Percentiles rank a stretch among this genome's conserved stretches.
These are phyloP conservation scores for Chymomyza amoena DNA, from an alignment of 2,888 invertebrate species.

Conservation along the genomic window DNA sequence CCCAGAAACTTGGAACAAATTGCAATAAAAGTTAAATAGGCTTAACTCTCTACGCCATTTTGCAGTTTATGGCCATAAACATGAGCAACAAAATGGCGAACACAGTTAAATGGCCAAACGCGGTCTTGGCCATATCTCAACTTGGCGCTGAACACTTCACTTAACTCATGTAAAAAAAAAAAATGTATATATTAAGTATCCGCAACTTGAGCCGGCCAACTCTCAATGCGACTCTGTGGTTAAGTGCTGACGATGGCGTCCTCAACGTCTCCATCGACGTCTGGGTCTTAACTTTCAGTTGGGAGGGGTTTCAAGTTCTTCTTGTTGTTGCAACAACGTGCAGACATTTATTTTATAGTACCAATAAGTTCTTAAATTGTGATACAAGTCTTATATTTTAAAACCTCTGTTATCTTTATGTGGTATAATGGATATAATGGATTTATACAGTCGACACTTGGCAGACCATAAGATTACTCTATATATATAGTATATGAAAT, in stretches of 20 bases:
- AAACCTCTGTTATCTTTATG: too few species aligned
- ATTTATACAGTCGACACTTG: too few species aligned
- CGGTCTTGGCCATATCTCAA: conserved; percentile 5
- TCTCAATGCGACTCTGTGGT: conserved; percentile 14
- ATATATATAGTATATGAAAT: too few species aligned
- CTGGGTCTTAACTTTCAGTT: neutral
- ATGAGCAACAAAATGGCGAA: neutral
- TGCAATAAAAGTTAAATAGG: conserved; percentile 3
- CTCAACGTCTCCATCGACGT: too few species aligned
- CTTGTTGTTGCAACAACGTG: conserved; percentile 1
- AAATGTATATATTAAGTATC: too few species aligned
- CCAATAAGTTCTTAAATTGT: too few species aligned
- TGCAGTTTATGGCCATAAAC: conserved; percentile 43
- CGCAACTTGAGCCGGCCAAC: neutral
- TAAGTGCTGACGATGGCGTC: conserved; percentile 32
- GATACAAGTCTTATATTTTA: too few species aligned
- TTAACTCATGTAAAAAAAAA: neutral
- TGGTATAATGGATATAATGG: too few species aligned
- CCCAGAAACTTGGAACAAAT: conserved; percentile 38
- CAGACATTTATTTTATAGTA: too few species aligned
- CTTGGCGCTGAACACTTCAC: neutral
- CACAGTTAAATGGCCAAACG: neutral
- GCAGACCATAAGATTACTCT: too few species aligned
- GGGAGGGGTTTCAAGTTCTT: neutral
- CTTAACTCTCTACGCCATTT: neutral